These are phyloP conservation scores for Tridacna crocea DNA, from an alignment of 2,888 invertebrate species.

Conservation along the genomic window DNA sequence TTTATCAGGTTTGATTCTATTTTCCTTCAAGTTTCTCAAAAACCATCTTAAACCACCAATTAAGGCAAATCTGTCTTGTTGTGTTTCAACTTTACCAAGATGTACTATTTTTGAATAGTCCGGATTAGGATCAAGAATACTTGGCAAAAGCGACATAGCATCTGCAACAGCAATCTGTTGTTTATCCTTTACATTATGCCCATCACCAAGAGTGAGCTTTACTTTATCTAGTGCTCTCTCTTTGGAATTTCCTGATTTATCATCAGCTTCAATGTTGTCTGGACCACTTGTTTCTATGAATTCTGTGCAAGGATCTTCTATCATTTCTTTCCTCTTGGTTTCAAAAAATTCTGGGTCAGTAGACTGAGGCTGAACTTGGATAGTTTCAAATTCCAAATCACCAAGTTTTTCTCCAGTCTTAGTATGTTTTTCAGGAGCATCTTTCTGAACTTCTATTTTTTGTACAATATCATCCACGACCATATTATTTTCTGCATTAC, in stretches of 20 bases:
- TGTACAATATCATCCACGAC: neutral
- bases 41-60: constrained; percentile 93
- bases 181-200: no score
- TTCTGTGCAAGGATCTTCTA: no score
- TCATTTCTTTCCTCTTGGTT: no score
- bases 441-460: neutral
- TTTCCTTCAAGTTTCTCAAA: constrained; percentile 89
- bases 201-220: no score
- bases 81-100: constrained; percentile 30
- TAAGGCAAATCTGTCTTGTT: constrained; percentile 84
- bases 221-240: neutral
- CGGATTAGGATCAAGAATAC: constrained; percentile 64
- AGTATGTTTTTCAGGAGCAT: neutral
- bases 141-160: constrained; percentile 34
- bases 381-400: no score
- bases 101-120: constrained; percentile 33
- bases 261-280: neutral
- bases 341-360: neutral
- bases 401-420: neutral
- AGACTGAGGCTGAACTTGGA: neutral
- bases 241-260: neutral
- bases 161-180: neutral
- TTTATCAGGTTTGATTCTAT: constrained; percentile 89
- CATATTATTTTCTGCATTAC: neutral
- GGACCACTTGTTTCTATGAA: no score